Conservation (phyloP, 2,888 invertebrate species). For the Callinectes sapidus region DNA sequence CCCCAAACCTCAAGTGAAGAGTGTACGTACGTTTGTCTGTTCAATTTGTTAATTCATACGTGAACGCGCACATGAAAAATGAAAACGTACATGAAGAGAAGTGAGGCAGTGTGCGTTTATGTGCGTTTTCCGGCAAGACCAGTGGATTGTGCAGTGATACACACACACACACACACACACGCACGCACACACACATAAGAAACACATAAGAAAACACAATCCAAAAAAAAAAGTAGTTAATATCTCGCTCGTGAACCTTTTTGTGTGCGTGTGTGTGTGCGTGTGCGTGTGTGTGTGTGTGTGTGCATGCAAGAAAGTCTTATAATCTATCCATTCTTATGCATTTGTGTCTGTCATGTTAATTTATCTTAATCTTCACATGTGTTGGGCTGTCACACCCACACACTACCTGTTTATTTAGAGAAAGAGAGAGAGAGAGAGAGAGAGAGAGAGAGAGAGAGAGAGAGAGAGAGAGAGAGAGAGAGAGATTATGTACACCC, state of each 20-base stretch:
- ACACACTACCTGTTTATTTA: too few relatives aligned
- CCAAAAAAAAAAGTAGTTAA: not conserved
- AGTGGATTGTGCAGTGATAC: not conserved
- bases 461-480: too few relatives aligned
- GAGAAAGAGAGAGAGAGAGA: too few relatives aligned
- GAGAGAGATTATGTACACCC: too few relatives aligned
- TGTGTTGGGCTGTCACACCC: not conserved
- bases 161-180: constrained; percentile 18
- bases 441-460: too few relatives aligned
- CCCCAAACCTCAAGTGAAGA: not conserved
- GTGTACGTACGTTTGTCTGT: not conserved
- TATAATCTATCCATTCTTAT: not conserved
- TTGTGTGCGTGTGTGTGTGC: not conserved
- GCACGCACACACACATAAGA: not conserved
- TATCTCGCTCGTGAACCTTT: not conserved
- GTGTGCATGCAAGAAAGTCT: not conserved
- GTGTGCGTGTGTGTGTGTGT: not conserved
- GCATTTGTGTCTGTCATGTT: not conserved
- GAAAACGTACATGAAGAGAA: not conserved
- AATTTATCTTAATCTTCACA: not conserved
- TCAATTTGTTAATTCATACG: not conserved
- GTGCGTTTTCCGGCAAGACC: not conserved
- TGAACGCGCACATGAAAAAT: not conserved
- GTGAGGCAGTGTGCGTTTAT: not conserved
- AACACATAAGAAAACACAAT: not conserved